A percentile compares a stretch with the other conserved stretches of the same genome.
Conservation (phyloP, 2,888 invertebrate genomes). For the Drosophila neonasuta region DNA sequence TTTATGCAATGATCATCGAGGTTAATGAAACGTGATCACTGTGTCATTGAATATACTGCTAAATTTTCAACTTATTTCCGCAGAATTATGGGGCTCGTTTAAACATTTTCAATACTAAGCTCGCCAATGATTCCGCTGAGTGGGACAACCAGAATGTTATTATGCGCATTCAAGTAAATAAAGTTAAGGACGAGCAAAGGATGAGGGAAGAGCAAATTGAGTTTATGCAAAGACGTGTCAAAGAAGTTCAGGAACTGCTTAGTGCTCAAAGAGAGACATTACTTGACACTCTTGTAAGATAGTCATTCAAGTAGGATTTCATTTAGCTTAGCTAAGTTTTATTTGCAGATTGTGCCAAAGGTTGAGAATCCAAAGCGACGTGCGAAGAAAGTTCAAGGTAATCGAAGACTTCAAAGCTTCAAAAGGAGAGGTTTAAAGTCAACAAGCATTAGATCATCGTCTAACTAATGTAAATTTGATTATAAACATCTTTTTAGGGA, state of each 20-base stretch:
- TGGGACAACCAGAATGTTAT: slow-evolving; percentile 23
- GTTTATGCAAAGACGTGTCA: slow-evolving; percentile 31
- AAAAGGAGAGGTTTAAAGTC: slow-evolving; percentile 7
- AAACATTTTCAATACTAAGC: neutral
- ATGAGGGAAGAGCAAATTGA: slow-evolving; percentile 3
- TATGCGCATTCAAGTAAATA: neutral
- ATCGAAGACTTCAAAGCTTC: neutral
- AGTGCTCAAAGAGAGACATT: neutral
- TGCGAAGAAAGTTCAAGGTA: neutral
- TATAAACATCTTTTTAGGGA: neutral
- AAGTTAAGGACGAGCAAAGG: neutral
- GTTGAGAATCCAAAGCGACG: neutral
- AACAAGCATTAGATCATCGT: neutral
- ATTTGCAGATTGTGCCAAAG: neutral
- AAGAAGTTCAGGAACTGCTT: slow-evolving; percentile 10
- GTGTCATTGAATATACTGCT: too few relatives aligned
- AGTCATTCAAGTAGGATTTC: rapidly evolving
- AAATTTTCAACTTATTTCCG: neutral
- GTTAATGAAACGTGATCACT: slow-evolving; percentile 8
- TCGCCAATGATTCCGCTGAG: slow-evolving; percentile 2
- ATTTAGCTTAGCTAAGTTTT: neutral
- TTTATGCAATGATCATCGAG: slow-evolving; percentile 13
- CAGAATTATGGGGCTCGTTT: slow-evolving; percentile 26
- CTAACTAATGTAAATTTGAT: neutral
- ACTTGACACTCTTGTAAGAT: slow-evolving; percentile 2